These are phyloP conservation scores for Lanius ludovicianus DNA, from an alignment of 2,113 vertebrate species.

Conservation along the genomic window DNA sequence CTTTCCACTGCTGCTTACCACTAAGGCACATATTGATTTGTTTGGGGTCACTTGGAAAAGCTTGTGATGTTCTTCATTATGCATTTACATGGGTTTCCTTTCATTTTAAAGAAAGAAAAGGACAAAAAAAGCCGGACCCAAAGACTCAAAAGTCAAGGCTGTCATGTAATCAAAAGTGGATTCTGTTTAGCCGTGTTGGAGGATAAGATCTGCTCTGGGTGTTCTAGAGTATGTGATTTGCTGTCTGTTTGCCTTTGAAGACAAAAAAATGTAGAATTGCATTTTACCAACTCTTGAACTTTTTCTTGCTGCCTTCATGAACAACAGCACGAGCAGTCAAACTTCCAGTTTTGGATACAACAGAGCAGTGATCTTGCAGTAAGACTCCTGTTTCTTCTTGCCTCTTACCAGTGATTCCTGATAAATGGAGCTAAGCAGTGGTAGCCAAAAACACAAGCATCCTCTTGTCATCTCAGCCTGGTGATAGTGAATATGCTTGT, in stretches of 20 bases:
- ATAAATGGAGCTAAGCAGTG: not conserved
- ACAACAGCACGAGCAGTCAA: not conserved
- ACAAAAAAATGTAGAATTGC: not conserved
- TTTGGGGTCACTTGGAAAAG: not conserved
- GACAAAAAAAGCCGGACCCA: not conserved
- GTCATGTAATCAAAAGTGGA: fast-evolving
- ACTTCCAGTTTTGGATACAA: not conserved
- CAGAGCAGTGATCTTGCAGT: not conserved
- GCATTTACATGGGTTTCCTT: not conserved
- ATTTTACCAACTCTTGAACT: not conserved
- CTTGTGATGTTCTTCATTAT: not conserved
- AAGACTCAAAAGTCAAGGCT: not conserved
- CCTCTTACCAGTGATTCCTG: not conserved
- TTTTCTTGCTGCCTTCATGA: not conserved
- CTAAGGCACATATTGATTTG: not conserved
- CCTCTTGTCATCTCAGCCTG: not conserved
- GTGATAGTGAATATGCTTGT: not conserved
- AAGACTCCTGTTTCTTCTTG: not conserved
- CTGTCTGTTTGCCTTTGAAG: not conserved
- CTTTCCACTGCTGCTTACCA: not conserved
- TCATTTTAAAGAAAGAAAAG: not conserved
- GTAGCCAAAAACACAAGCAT: not conserved
- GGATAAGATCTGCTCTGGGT: not conserved
- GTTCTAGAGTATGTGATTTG: not conserved
- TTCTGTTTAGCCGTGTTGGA: not conserved